Percentiles rank a stretch among this genome's conserved stretches.
These are phyloP conservation scores for Heliocidaris erythrogramma DNA, from an alignment of 35 echinoderm and acorn worm species.

Conservation along the genomic window DNA sequence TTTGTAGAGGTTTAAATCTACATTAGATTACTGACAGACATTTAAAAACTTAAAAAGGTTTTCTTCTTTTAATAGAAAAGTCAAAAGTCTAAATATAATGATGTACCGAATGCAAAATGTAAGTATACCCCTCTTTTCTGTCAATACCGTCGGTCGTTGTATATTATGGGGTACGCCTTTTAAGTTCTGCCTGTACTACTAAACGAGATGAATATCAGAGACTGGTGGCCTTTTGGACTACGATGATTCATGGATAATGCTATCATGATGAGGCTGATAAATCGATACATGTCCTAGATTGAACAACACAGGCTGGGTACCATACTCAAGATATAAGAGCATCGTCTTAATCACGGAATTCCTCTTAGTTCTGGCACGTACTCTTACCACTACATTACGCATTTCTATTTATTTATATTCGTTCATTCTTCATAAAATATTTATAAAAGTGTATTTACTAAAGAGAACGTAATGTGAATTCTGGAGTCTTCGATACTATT, in stretches of 20 bases:
- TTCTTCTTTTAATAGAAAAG: no score
- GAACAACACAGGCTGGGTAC: neutral
- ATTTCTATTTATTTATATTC: neutral
- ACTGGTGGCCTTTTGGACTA: neutral
- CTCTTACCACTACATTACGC: no score
- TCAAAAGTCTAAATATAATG: neutral
- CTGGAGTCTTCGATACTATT: no score
- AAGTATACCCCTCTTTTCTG: neutral
- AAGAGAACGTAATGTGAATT: no score
- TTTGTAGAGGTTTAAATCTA: no score
- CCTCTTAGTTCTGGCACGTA: no score
- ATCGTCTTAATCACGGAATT: no score
- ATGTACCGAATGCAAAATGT: neutral
- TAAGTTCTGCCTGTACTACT: neutral
- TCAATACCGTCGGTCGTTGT: neutral
- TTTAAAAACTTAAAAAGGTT: no score
- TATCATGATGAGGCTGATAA: neutral
- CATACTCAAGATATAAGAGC: neutral
- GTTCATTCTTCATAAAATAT: neutral
- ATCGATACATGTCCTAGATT: neutral
- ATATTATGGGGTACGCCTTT: neutral
- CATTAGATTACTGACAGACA: no score
- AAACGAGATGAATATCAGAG: neutral
- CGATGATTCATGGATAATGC: constrained; percentile 1
- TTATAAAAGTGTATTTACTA: neutral